Base-by-base conservation (phyloP, 2,113 vertebrate genomes). In the Chloebia gouldiae region DNA sequence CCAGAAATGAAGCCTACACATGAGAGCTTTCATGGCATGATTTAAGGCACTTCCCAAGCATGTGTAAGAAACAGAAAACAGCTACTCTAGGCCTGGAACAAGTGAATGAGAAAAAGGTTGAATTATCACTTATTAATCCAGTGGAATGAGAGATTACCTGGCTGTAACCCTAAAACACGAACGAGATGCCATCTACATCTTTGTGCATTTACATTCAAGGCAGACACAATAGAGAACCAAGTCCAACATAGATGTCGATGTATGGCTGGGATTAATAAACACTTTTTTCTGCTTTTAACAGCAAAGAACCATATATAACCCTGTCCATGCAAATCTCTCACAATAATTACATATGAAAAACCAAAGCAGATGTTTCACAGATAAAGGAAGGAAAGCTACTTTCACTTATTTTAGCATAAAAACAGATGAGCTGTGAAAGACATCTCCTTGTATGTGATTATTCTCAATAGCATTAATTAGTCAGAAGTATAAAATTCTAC, bases 361-460 rank as follows among this genome's bases (percentile, higher is more conserved):
- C 0, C 35, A 91, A 75, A 79, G 44, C 39, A 85, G 47, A 37
- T 35, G 11, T 50, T 78, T 86, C 39, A 78, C 25, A 86, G 72
- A 61, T 54, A 49, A 87, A 88, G 60, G 66, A 81, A 77, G 33
- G 19, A 63, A 23, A 53, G 15, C 6, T 81, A 44, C 70, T 95
- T 90, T 49, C 27, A 82, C 70, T 91, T 66, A 84, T 71, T 89
- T 81, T 71, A 64, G 45, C 50, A 89, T 63, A 86, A 73, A 88
- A 96, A 18, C 44, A 94, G 73, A 87, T 75, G 80, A 95, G 57
- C 57, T 93, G 78, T 75, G 83, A 91, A 95, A 94, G 61, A 91
- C 37, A 14, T 64, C 59, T 71, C 57, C 70, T 57, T 89, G 37
- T 54, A 86, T 8, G 4, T 27, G 35, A 92, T 61, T 57, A 60